These are phyloP conservation scores for Pollenia amentaria DNA, from an alignment of 2,888 invertebrate genomes.

Conservation along the genomic window DNA sequence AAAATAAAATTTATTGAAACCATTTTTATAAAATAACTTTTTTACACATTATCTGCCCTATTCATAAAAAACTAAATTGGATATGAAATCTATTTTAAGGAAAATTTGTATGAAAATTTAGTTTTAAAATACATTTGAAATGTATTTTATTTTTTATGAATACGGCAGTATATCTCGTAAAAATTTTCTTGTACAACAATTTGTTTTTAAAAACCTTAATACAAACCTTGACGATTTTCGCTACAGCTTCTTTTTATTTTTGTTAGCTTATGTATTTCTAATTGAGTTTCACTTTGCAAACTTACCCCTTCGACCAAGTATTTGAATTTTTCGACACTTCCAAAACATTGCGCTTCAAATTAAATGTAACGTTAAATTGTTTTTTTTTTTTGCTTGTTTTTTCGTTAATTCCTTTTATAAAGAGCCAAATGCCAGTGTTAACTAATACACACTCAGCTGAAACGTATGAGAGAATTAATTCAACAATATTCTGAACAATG, in stretches of 20 bases:
- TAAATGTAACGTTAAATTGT: neutral
- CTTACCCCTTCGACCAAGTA: conserved; percentile 70
- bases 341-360: conserved; percentile 64
- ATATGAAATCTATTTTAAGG: no score
- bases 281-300: neutral
- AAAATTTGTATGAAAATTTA: no score
- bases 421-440: neutral
- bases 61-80: no score
- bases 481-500: conserved; percentile 5
- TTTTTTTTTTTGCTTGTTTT: neutral
- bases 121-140: no score
- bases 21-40: no score
- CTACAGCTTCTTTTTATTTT: neutral
- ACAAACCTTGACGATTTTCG: no score
- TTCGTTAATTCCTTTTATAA: neutral
- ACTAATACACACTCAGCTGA: neutral
- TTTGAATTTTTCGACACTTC: conserved; percentile 68
- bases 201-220: no score
- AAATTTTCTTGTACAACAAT: no score
- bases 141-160: no score
- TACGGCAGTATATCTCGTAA: no score
- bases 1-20: no score
- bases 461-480: conserved; percentile 24
- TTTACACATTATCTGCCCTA: no score
- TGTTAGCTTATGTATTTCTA: neutral